These are phyloP conservation scores for Thaumatotibia leucotreta DNA, from an alignment of 1,140 invertebrate genomes.

Conservation along the genomic window DNA sequence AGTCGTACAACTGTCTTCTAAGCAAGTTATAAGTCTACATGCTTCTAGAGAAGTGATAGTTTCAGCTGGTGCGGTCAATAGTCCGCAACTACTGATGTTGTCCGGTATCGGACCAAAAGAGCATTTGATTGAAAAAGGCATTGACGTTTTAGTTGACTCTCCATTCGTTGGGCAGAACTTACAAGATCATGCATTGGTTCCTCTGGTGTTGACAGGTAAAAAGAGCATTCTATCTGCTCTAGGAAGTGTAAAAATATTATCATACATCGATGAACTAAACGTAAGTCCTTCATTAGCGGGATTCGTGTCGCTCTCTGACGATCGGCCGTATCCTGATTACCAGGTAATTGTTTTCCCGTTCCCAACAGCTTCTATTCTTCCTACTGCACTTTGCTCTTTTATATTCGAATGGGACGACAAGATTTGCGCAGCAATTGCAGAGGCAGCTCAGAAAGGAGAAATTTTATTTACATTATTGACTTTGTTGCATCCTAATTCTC, in stretches of 20 bases:
- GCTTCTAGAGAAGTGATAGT: conserved; percentile 80
- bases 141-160: conserved; percentile 60
- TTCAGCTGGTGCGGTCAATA: conserved; percentile 64
- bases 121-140: conserved; percentile 53
- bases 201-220: neutral
- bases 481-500: conserved; percentile 71
- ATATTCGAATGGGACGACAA: neutral
- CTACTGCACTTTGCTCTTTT: neutral
- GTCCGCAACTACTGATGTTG: conserved; percentile 77
- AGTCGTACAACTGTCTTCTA: conserved; percentile 63
- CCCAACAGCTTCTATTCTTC: neutral
- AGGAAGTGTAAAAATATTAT: no score
- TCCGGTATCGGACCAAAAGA: conserved; percentile 77
- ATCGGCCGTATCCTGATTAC: conserved; percentile 13
- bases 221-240: no score
- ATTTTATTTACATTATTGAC: conserved; percentile 4
- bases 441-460: neutral
- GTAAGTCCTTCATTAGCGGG: conserved; percentile 3
- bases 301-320: neutral
- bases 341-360: conserved; percentile 13
- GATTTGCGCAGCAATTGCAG: neutral
- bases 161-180: conserved; percentile 79
- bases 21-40: conserved; percentile 34
- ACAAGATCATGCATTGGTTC: conserved; percentile 55
- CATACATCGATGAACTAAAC: neutral